Conservation (phyloP, 2,113 vertebrate genomes). For the Myrmecobius fasciatus region DNA sequence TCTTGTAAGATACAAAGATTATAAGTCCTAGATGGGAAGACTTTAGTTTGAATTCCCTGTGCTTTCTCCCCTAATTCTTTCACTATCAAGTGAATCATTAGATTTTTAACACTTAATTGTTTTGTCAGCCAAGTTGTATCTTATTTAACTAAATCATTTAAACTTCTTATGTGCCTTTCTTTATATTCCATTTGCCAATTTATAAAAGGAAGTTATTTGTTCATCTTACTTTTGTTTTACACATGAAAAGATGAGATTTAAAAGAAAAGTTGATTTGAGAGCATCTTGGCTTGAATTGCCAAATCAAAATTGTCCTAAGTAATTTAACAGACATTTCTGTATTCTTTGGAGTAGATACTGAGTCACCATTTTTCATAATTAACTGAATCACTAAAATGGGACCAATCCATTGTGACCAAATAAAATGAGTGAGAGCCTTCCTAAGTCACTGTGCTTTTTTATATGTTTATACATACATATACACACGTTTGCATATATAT, state of each 20-base stretch:
- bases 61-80: slow-evolving; percentile 23
- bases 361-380: slow-evolving; percentile 71
- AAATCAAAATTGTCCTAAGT: slow-evolving; percentile 8
- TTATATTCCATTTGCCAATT: slow-evolving; percentile 31
- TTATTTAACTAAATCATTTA: slow-evolving; percentile 59
- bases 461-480: neutral
- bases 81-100: slow-evolving; percentile 62
- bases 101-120: slow-evolving; percentile 67
- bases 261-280: slow-evolving; percentile 9
- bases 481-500: neutral
- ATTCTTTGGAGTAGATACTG: slow-evolving; percentile 53
- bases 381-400: slow-evolving; percentile 75
- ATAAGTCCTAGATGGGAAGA: slow-evolving; percentile 1
- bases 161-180: slow-evolving; percentile 46
- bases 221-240: slow-evolving; percentile 52
- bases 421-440: slow-evolving; percentile 75
- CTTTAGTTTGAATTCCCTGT: slow-evolving; percentile 43
- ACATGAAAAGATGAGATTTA: slow-evolving; percentile 47
- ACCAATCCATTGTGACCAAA: slow-evolving; percentile 69
- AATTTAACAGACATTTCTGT: neutral
- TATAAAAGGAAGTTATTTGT: slow-evolving; percentile 33
- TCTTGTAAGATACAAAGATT: neutral
- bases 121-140: slow-evolving; percentile 61
- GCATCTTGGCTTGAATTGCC: neutral
- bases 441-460: slow-evolving; percentile 54